Conservation (phyloP, 2,888 invertebrate species). For the Tridacna crocea region DNA sequence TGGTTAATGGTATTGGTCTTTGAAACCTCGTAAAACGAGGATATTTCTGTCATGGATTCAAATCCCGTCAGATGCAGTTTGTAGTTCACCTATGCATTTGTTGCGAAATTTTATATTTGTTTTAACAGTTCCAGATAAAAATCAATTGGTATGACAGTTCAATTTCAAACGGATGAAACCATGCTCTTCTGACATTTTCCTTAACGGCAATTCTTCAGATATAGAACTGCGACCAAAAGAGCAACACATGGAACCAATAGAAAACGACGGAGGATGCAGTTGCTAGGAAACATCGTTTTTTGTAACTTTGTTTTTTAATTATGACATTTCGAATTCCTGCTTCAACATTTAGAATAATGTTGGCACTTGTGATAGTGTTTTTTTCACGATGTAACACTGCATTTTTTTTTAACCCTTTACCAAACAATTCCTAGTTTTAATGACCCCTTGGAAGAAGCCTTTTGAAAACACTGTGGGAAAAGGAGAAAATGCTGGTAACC, state of each 20-base stretch:
- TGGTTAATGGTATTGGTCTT: no score
- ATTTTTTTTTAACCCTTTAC: neutral
- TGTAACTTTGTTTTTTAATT: neutral
- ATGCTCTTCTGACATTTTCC: conserved; percentile 45
- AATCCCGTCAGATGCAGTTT: no score
- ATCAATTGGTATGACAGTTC: no score
- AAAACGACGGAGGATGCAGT: conserved; percentile 75
- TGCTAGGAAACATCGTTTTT: conserved; percentile 56
- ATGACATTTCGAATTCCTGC: conserved; percentile 9
- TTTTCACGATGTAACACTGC: neutral
- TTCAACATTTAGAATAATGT: conserved; percentile 14
- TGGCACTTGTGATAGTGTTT: conserved; percentile 22
- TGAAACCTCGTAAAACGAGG: no score
- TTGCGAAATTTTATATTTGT: no score
- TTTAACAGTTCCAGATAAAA: no score
- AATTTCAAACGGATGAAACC: neutral
- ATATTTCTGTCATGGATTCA: no score
- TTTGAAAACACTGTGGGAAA: no score
- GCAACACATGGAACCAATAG: conserved; percentile 75
- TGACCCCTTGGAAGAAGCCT: no score
- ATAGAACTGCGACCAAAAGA: conserved; percentile 79
- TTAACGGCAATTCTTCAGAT: conserved; percentile 67
- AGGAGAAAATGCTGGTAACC: no score
- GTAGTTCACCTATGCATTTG: no score
- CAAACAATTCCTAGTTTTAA: neutral